Conservation (phyloP, 2,113 vertebrate species). For the Brachypteracias leptosomus region DNA sequence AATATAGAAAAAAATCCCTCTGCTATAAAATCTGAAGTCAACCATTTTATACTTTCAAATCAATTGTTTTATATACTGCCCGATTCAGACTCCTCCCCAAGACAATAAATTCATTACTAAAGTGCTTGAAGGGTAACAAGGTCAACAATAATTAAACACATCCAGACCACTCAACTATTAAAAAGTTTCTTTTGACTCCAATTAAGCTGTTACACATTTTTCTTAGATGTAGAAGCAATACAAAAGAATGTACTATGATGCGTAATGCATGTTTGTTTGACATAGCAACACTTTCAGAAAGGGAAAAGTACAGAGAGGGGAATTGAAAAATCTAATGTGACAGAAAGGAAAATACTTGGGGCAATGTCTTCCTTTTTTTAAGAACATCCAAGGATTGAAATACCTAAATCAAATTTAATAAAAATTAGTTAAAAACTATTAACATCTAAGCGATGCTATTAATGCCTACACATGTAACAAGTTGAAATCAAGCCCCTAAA, state of each 20-base stretch:
- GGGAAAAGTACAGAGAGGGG: neutral
- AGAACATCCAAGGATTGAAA: conserved; percentile 6
- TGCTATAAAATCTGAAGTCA: neutral
- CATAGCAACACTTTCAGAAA: neutral
- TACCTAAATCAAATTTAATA: conserved; percentile 24
- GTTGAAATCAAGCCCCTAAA: neutral
- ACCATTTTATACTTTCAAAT: neutral
- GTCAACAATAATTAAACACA: conserved; percentile 53
- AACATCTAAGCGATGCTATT: neutral
- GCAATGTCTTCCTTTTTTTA: neutral
- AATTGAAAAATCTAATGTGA: neutral
- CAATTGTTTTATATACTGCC: neutral
- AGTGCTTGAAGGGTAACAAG: conserved; percentile 26
- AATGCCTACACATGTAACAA: neutral
- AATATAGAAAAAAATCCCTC: neutral
- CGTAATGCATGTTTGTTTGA: neutral
- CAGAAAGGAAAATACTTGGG: neutral
- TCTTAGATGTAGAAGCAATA: neutral
- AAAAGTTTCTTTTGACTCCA: neutral
- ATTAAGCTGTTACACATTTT: neutral
- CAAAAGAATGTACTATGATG: neutral
- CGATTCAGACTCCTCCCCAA: neutral
- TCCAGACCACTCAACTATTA: neutral
- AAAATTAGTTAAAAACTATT: neutral
- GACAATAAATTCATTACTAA: neutral